Base-by-base conservation (phyloP, 2,113 vertebrate genomes). In the Oncorhynchus mykiss region DNA sequence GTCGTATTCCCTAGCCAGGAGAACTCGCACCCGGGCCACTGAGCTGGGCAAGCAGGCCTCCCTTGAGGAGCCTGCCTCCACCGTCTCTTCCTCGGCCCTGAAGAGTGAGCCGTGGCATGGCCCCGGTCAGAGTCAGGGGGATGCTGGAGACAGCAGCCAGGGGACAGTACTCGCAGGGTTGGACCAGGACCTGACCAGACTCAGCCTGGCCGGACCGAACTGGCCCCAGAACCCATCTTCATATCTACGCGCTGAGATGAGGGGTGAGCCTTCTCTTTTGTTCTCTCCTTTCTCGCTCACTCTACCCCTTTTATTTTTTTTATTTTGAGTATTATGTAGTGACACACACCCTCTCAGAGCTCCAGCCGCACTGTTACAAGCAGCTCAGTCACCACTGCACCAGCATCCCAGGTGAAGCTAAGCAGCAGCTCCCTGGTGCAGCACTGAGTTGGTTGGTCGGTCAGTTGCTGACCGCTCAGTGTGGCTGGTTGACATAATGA, bases 1-100 rank as follows among this genome's bases (percentile, higher is more conserved):
- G 75, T 99, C 98, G 1, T 99, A 98, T 78, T 96, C 96, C 0
- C 93, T 96, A 69, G 97, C 92, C 6, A 95, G 97, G 80, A 95
- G 97, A 89, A 99, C 94, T 86, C 94, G 98, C 75, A 91, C 92
- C 25, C 96, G 97, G 71, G 95, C 94, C n/a, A 91, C 96, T 0
- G 97, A 99, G 16, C 86, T 94, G 0, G 95, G 95, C 74, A 99
- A 99, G 80, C 87, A 95, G 91, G 77, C 93, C 0, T 93, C 93
- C 0, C 71, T 92, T 75, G 97, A 98, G 31, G 96, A 98, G 20
- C 74, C 91, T 0, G 11, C 85, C 34, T 79, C 92, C 0, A 71
- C 90, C 9, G 1, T 79, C 29, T 49, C 86, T 14, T 74, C 88
- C 20, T 74, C 89, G 1, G 89, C 76, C 3, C 75, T 85, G 0